Base-by-base conservation (phyloP, 2,113 vertebrate genomes). In the Lamprotornis superbus region DNA sequence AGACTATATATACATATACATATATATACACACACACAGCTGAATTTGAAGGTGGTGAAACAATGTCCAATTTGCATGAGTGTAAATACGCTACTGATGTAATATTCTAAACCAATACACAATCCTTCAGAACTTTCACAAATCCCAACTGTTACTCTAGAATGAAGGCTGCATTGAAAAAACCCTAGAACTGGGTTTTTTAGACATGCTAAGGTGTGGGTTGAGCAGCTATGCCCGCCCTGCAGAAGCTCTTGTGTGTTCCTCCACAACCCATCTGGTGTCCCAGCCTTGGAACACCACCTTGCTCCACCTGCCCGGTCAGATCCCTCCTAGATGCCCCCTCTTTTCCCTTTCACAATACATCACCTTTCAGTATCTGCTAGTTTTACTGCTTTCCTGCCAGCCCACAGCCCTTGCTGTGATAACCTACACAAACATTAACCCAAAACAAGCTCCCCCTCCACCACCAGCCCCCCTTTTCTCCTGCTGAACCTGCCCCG, bases 261-360 rank as follows among this genome's bases (percentile, higher is more conserved):
- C 20, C 42, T 61, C 28, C 47, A 49, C 52, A 82, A 55, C 6
- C 0, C 0, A 1, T 3, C 24, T 19, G 17, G 24, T 37, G 35
- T 90, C 74, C 65, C 46, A 90, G 30, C n/a, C 52, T 47, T 15
- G 56, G 21, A 59, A 31, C 16, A 21, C 1, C 67, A 40, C 12
- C 19, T 17, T 46, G 15, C 39, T 67, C 11, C 17, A 28, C 35
- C 11, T 24, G 24, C 24, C 25, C 55, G 7, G 9, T 13, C 33
- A 37, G 23, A 83, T 23, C 20, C 65, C 37, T 24, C 67, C 65
- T 12, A 18, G 39, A 47, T 53, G 11, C n/a, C 4, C 21, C 40
- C 39, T 40, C 33, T 25, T 81, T 67, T 3, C 46, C 21, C n/a
- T 57, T 83, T 71, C 30, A 53, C 39, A 59, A 10, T 2, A 13